phyloP scores from a whole-genome alignment of 2,888 invertebrate species.

The Apamea epomidion region DNA sequence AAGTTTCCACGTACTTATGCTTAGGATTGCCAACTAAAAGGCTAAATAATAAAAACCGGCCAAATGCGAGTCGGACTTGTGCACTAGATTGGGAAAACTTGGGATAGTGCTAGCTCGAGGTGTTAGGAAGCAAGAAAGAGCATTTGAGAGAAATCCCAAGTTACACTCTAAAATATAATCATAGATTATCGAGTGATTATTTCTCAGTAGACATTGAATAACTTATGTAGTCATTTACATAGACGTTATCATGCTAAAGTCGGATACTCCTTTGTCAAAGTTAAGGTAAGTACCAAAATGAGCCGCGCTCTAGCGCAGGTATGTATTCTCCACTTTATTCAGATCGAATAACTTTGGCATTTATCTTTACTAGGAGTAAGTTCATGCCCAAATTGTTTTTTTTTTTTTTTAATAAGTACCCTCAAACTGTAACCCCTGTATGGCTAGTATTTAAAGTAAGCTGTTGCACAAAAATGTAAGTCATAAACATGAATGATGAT shows the following conservation, averaged over 20 bases:
- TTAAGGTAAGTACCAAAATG: neutral
- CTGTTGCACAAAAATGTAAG: constrained; percentile 19
- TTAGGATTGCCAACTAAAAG: neutral
- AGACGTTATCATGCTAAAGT: neutral
- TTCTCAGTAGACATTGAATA: neutral
- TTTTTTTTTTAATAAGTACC: neutral
- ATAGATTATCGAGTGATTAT: neutral
- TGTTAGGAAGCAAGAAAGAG: neutral
- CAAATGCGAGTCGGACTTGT: neutral
- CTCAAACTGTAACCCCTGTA: neutral
- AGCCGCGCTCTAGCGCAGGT: neutral
- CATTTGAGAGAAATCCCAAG: constrained; percentile 4
- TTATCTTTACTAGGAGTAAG: neutral
- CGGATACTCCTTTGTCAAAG: neutral
- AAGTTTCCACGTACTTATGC: neutral
- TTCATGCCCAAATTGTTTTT: neutral
- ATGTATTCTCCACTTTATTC: neutral
- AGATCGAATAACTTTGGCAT: constrained; percentile 18
- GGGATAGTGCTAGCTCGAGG: neutral
- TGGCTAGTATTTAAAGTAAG: neutral
- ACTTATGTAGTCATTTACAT: neutral
- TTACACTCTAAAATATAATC: neutral
- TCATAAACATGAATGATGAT: neutral
- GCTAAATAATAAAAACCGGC: neutral
- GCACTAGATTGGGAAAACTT: constrained; percentile 1